Conservation (phyloP, 1,140 invertebrate species). For the Bombus breviceps region DNA sequence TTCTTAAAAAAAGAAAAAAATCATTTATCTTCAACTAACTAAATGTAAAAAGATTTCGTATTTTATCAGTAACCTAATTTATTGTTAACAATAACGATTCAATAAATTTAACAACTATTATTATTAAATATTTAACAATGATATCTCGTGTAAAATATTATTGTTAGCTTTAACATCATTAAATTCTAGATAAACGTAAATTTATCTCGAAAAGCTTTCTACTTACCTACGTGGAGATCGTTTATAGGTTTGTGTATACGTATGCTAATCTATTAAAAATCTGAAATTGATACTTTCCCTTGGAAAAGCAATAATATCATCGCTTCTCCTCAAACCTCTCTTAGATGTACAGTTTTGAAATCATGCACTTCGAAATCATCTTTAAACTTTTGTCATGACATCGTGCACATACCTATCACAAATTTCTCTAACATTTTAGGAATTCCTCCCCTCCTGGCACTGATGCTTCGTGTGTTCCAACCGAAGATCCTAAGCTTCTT, state of each 20-base stretch:
- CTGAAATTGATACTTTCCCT: not conserved
- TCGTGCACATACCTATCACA: slow-evolving; percentile 30
- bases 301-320: not conserved
- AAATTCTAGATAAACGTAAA: not conserved
- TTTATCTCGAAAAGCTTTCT: not conserved
- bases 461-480: slow-evolving; percentile 37
- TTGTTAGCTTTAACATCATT: not conserved
- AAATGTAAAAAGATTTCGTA: not conserved
- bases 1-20: not conserved
- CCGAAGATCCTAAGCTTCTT: slow-evolving; percentile 36
- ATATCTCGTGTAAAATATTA: not conserved
- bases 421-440: slow-evolving; percentile 44
- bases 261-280: not conserved
- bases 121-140: not conserved
- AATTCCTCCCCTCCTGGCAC: slow-evolving; percentile 38
- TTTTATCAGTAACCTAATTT: not conserved
- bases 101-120: not conserved
- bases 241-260: not conserved
- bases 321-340: not conserved
- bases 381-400: slow-evolving; percentile 15
- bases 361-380: slow-evolving; percentile 17
- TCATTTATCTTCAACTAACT: not conserved
- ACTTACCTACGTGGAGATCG: slow-evolving; percentile 8
- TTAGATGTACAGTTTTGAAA: not conserved
- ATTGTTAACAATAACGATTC: not conserved